Base-by-base conservation (phyloP, 2,113 vertebrate species). In the Coptodon bakossiorum region DNA sequence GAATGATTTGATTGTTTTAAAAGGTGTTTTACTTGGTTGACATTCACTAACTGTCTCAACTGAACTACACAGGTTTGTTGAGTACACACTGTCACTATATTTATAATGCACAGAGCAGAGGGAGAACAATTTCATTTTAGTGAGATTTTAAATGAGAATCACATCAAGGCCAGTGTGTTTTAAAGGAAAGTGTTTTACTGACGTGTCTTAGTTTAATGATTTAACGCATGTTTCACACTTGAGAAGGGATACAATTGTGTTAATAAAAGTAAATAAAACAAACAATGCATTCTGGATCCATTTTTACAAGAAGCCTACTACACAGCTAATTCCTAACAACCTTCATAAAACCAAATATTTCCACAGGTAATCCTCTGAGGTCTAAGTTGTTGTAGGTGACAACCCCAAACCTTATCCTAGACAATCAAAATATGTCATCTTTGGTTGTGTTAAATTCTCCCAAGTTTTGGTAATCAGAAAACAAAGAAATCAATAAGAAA, bases 161-260 rank as follows among this genome's bases (percentile, higher is more conserved):
- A 29, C 38, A 48, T 29, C 40, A 48, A 48, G 40, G 9, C 68
- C 24, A 48, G 22, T 27, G 34, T 36, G 61, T 66, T 68, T 76
- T 27, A 76, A 73, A 73, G 13, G 13, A 45, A 43, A 45, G 68
- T 7, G 40, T 6, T 48, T 76, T 29, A 76, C 6, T 48, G 22
- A 29, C 22, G 3, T 73, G 13, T 16, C 6, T 45, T 29, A 45
- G 12, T 73, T 45, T 0, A 48, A 0, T 10, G 8, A 45, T 73
- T 27, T 73, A 48, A 48, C 2, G 1, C 40, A 19, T 19, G 71
- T 73, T 27, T 4, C 71, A 76, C 24, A 17, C 24, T 48, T 9
- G 1, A 48, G 9, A 16, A 48, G 3, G 14, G 24, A 48, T 7
- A 73, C 1, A 27, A 19, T 76, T 9, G 36, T 71, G 1, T 43